Evolutionary conservation across 2,113 vertebrate species (phyloP), one percentile per base, ranked within the genome.

Genomic region (Lynx canadensis): DNA sequence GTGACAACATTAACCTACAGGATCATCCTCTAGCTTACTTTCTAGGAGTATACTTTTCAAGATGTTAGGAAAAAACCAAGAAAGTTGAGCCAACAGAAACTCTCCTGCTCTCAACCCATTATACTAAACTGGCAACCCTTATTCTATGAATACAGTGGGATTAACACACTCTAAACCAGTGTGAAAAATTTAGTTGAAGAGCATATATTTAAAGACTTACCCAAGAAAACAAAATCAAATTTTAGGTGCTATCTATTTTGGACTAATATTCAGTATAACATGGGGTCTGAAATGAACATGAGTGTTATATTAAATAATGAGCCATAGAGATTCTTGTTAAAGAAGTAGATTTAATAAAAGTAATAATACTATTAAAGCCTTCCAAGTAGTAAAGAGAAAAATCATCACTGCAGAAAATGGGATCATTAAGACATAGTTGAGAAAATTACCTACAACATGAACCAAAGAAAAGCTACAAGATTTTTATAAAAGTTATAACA

Each of bases 311-410:
- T 81, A 82, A 50, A 84, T 55, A 52, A 73, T 81, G 13, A 90
- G 4, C 29, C 65, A 66, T 3, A 48, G 33, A 63, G 9, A 81
- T 66, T 95, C 71, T 73, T 97, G 50, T 90, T 91, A 95, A 63
- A 41, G 52, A 87, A 82, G 52, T 69, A 76, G 68, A 57, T 73
- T 52, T 69, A 91, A 95, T 78, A 76, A 80, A 81, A 86, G 4
- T 74, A 84, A 92, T 65, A 91, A 91, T 87, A 27, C 10, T 88
- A 83, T 83, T 78, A 96, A 91, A 79, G 10, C 31, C 83, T 65
- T 82, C 74, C 16, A 63, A 63, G 41, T 45, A 50, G 9, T 87
- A 65, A 65, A 90, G 60, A 71, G 45, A 23, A 87, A 91, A 95
- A 31, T 57, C 29, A 38, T 45, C 74, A 74, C 41, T 87, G 48